phyloP scores from a whole-genome alignment of 2,888 invertebrate species.

The Idaea straminata region DNA sequence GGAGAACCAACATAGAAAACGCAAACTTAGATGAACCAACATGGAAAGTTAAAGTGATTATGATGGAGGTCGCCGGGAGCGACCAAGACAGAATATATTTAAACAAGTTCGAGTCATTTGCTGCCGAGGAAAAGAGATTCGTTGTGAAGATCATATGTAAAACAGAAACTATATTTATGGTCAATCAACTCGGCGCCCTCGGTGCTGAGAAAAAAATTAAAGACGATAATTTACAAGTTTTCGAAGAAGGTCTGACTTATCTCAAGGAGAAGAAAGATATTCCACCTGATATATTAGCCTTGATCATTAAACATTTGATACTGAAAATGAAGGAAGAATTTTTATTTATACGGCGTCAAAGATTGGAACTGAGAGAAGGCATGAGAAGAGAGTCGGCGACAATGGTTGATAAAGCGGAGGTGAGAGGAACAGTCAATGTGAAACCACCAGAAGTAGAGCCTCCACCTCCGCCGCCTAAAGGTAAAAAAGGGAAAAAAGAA shows the following conservation, averaged over 20 bases:
- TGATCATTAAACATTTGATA: constrained; percentile 68
- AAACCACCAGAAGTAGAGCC: constrained; percentile 35
- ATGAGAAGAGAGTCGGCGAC: constrained; percentile 59
- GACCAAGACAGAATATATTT: constrained; percentile 68
- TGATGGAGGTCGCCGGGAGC: constrained; percentile 65
- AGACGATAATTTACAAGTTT: constrained; percentile 62
- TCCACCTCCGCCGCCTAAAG: constrained; percentile 32
- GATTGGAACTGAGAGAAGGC: constrained; percentile 59
- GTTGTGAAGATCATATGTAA: constrained; percentile 71
- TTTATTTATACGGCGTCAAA: constrained; percentile 61
- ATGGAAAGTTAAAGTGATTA: constrained; percentile 61
- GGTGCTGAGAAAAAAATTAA: constrained; percentile 68
- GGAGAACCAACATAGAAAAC: constrained; percentile 57
- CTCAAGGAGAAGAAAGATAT: constrained; percentile 66
- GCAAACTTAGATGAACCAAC: constrained; percentile 50
- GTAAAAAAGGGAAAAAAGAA: constrained; percentile 48
- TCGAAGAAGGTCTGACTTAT: constrained; percentile 65
- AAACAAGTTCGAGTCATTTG: constrained; percentile 62
- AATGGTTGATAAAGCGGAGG: constrained; percentile 58
- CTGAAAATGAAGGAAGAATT: constrained; percentile 71
- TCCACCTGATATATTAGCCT: constrained; percentile 61
- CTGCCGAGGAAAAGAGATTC: constrained; percentile 64
- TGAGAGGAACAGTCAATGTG: constrained; percentile 53
- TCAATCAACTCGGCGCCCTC: constrained; percentile 67
- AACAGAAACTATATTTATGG: constrained; percentile 72